Percentiles rank a stretch among this genome's conserved stretches.
These are phyloP conservation scores for Tetranychus piercei DNA, from an alignment of 2,888 invertebrate species.

Conservation along the genomic window DNA sequence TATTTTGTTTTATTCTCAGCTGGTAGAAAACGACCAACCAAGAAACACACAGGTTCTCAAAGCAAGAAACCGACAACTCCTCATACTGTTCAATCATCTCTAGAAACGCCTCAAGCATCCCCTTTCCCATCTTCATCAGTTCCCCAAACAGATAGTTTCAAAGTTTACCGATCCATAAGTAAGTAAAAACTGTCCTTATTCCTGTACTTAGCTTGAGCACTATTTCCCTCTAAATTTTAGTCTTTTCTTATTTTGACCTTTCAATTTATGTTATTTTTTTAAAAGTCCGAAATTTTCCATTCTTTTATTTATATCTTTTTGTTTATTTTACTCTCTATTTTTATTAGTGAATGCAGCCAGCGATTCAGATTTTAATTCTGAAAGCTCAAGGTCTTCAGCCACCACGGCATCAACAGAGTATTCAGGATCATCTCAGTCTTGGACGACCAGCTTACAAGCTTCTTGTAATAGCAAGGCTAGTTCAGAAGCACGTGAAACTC, in stretches of 20 bases:
- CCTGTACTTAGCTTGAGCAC: background rate
- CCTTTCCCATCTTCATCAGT: conserved; percentile 21
- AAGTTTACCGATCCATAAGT: conserved; percentile 34
- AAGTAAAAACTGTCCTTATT: background rate
- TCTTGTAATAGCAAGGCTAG: conserved; percentile 18
- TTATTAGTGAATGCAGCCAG: conserved; percentile 14
- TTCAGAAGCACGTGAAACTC: conserved; percentile 12
- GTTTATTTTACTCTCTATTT: background rate
- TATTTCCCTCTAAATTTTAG: background rate
- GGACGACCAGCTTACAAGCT: conserved; percentile 9
- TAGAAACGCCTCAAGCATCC: background rate
- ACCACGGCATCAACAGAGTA: conserved; percentile 11
- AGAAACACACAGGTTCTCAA: background rate
- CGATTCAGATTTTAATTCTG: conserved; percentile 15
- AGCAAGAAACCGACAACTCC: background rate
- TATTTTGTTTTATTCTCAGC: background rate
- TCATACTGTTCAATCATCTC: background rate
- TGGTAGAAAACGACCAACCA: background rate
- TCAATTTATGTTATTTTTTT: too few relatives aligned
- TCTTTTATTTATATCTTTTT: background rate
- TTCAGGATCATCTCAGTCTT: conserved; percentile 12
- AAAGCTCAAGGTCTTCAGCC: conserved; percentile 12
- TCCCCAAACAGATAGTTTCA: conserved; percentile 35
- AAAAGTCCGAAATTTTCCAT: background rate
- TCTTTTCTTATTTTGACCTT: background rate